Percentiles rank a stretch among this genome's conserved stretches.
phyloP scores from a whole-genome alignment of 2,113 vertebrate genomes.

The Rhizomys pruinosus region DNA sequence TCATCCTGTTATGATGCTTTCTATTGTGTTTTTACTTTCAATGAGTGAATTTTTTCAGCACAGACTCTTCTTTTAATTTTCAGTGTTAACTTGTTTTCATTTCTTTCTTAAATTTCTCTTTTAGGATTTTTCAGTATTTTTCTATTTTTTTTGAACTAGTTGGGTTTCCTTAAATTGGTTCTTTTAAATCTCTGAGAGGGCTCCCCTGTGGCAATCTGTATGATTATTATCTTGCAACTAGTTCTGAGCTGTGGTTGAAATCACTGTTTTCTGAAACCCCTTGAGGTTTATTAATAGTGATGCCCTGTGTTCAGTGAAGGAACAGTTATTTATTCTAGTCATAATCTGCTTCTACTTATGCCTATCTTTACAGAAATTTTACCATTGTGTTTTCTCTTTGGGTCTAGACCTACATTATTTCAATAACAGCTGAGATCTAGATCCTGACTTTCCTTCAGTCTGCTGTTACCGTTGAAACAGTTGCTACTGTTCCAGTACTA shows the following conservation, averaged over 20 bases:
- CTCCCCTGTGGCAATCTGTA: accelerated
- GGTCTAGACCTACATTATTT: background rate
- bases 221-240: background rate
- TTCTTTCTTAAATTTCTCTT: background rate
- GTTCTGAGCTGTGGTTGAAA: background rate
- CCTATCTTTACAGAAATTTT: background rate
- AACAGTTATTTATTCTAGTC: background rate
- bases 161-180: background rate
- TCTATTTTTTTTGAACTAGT: background rate
- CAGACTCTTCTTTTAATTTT: background rate
- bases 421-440: background rate
- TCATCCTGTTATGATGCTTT: background rate
- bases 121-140: background rate
- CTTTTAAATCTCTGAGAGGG: background rate
- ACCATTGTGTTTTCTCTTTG: background rate
- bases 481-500: background rate
- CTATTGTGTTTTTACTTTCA: background rate
- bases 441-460: background rate
- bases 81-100: background rate
- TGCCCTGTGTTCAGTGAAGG: background rate
- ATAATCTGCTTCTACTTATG: background rate
- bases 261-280: background rate
- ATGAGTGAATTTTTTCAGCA: background rate
- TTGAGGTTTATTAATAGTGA: background rate
- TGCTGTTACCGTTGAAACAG: no score